Evolutionary conservation across 1,140 invertebrate species (phyloP).

Genomic region (Lepeophtheirus salmonis): DNA sequence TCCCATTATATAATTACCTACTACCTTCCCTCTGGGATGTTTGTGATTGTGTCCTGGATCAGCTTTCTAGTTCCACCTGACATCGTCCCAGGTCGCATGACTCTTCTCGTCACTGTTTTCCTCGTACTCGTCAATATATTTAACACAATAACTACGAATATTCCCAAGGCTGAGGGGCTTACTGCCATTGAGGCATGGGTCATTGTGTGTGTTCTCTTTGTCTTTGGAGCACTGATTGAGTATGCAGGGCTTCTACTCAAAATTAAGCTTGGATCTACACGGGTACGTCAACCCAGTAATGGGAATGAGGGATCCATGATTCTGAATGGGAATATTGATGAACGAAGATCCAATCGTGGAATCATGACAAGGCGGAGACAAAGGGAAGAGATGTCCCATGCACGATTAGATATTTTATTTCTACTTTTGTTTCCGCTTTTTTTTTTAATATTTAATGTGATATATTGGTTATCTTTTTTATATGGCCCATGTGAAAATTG

Average conservation of each 20-base stretch:
- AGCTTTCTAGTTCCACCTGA: conserved; percentile 43
- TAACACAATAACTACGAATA: conserved; percentile 17
- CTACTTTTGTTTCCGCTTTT: conserved; percentile 13
- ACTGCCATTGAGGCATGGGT: conserved; percentile 47
- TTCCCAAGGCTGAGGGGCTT: conserved; percentile 15
- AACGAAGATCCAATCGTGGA: background rate
- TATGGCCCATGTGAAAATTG: conserved; percentile 6
- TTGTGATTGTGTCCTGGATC: conserved; percentile 44
- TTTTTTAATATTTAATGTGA: conserved; percentile 15
- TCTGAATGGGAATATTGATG: conserved; percentile 6
- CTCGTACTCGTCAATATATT: conserved; percentile 18
- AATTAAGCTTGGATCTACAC: conserved; percentile 5
- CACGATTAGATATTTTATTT: conserved; percentile 14
- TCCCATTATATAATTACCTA: conserved; percentile 18
- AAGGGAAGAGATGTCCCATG: conserved; percentile 14
- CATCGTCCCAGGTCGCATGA: conserved; percentile 34
- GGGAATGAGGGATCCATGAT: background rate
- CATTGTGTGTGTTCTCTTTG: conserved; percentile 46
- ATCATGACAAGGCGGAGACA: background rate
- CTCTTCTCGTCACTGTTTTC: conserved; percentile 18
- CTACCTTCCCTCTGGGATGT: conserved; percentile 28
- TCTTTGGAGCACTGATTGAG: conserved; percentile 45
- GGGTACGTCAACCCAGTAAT: background rate
- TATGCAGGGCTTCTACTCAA: conserved; percentile 40
- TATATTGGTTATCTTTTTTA: conserved; percentile 9